Base-by-base conservation (phyloP, 1,140 invertebrate species). In the Sipha flava region DNA sequence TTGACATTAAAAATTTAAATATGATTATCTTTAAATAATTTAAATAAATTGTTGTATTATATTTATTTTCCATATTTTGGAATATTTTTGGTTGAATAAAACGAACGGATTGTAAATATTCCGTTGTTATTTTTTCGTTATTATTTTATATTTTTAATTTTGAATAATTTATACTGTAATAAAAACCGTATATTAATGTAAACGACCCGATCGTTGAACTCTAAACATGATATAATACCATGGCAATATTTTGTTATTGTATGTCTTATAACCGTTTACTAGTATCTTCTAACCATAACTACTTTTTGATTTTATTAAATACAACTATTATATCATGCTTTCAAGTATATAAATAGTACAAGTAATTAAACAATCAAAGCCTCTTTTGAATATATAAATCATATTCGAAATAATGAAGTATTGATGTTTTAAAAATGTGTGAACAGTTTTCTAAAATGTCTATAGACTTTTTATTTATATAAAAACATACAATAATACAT, bases 161-260 rank as follows among this genome's bases (percentile, higher is more conserved):
- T 57, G 72, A 77, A 77, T 77, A 77, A 77, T 77, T 77, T 57
- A 77, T 77, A 77, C 72, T 21, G 72, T 57, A 57, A 77, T 57
- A 57, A 77, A 77, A 40, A 57, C 47, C 49, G 31, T 57, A 77
- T 77, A 77, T 73, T 73, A 75, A 77, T 77, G 72, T 57, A 77
- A 77, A 77, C 72, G 72, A 77, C 72, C 72, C 49, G 72, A 77
- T 57, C 72, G 72, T 77, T 77, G 72, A 77, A 77, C 72, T 77
- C 72, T 21, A 26, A 37, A 77, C 72, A 77, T 40, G 49, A 57
- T 77, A 77, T 34, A 57, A 77, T 57, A 75, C 72, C 70, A 49
- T 72, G 21, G 70, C 26, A 73, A 73, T 73, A 73, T 73, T 73
- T 73, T 47, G 70, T 31, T 52, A 29, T 10, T 52, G 29, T 34